These are phyloP conservation scores for Apostichopus californicus DNA, from an alignment of 35 echinoderm and acorn worm genomes.

Conservation along the genomic window DNA sequence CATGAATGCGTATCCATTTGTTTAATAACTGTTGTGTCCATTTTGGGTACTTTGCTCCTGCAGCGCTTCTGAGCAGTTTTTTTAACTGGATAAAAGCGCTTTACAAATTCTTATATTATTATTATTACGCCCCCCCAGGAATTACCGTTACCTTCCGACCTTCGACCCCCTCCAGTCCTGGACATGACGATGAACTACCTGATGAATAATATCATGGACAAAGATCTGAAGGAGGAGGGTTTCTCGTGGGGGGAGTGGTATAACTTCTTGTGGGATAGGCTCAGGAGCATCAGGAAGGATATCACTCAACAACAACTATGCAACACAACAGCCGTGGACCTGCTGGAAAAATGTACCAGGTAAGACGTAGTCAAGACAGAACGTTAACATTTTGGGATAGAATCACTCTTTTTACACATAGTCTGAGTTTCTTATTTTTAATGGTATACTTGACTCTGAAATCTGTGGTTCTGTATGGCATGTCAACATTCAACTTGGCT, in stretches of 20 bases:
- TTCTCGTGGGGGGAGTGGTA: constrained; percentile 91
- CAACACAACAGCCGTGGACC: constrained; percentile 72
- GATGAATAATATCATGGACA: constrained; percentile 84
- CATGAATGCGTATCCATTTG: too few relatives aligned
- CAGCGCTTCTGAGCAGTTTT: too few relatives aligned
- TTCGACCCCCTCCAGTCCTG: constrained; percentile 71
- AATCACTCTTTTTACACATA: too few relatives aligned
- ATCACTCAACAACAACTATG: constrained; percentile 92
- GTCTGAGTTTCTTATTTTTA: too few relatives aligned
- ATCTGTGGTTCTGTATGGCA: too few relatives aligned
- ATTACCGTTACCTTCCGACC: constrained; percentile 82
- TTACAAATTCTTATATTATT: neutral
- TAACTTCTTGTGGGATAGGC: constrained; percentile 94
- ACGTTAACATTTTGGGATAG: too few relatives aligned
- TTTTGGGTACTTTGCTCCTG: too few relatives aligned
- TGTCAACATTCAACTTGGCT: too few relatives aligned
- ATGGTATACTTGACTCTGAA: too few relatives aligned
- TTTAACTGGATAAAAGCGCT: too few relatives aligned
- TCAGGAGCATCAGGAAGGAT: constrained; percentile 91
- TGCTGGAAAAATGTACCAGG: constrained; percentile 99
- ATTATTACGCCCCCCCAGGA: constrained; percentile 49
- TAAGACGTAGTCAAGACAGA: neutral
- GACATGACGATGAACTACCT: constrained; percentile 94
- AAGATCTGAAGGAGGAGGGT: constrained; percentile 26
- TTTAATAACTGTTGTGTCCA: too few relatives aligned